Evolutionary conservation across 2,797 vertebrate species (phyloP).

Genomic region (Cetoscarus ocellatus): DNA sequence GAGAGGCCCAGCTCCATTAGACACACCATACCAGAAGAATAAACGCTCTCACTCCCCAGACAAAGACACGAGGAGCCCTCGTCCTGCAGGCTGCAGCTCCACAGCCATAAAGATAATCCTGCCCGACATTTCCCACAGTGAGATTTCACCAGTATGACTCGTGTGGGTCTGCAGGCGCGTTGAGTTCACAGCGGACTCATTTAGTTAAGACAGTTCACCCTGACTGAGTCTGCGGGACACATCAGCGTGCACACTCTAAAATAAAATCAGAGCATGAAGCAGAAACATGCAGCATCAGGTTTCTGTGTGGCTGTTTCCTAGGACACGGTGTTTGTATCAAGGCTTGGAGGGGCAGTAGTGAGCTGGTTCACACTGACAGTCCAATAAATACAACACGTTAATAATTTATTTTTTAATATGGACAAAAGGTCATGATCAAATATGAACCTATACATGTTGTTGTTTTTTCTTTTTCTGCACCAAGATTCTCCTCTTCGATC

Average conservation of each 20-base stretch:
- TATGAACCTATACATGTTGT: no score
- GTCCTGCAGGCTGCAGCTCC: slow-evolving; percentile 16
- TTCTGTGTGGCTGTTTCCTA: slow-evolving; percentile 55
- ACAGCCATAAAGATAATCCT: slow-evolving; percentile 30
- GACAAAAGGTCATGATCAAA: no score
- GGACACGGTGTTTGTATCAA: slow-evolving; percentile 26
- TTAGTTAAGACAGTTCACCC: slow-evolving; percentile 28
- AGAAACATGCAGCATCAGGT: slow-evolving; percentile 53
- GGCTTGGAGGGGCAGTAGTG: slow-evolving; percentile 3
- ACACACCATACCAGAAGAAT: slow-evolving; percentile 20
- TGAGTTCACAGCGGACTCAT: slow-evolving; percentile 29
- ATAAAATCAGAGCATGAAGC: slow-evolving; percentile 57
- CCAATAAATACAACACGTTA: no score
- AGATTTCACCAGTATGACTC: slow-evolving; percentile 22
- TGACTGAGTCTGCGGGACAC: slow-evolving; percentile 18
- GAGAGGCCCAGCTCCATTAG: slow-evolving; percentile 31
- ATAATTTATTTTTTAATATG: no score
- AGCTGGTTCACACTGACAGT: no score
- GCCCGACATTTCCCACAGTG: slow-evolving; percentile 22
- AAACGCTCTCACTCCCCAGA: slow-evolving; percentile 24
- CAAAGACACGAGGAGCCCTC: slow-evolving; percentile 33
- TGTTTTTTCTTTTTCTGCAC: no score
- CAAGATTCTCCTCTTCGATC: no score
- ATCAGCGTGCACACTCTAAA: slow-evolving; percentile 44
- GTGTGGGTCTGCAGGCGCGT: slow-evolving; percentile 14